Percentiles rank a stretch among this genome's conserved stretches.
These are phyloP conservation scores for Gallinago solitaria DNA, from an alignment of 2,797 vertebrate genomes.

Conservation along the genomic window DNA sequence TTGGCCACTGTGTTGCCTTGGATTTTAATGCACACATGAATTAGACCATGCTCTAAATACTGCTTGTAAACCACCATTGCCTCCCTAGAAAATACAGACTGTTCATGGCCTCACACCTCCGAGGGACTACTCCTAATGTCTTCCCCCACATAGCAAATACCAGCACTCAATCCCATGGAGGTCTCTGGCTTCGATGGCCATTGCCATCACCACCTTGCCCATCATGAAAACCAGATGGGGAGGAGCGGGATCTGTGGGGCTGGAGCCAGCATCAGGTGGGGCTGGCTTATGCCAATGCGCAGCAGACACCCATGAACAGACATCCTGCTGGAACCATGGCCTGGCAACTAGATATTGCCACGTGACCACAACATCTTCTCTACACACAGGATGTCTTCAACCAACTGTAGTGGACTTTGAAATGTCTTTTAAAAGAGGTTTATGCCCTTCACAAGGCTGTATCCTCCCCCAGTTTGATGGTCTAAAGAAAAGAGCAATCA, in stretches of 20 bases:
- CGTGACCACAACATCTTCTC: not conserved
- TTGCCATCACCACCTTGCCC: not conserved
- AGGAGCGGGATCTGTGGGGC: not conserved
- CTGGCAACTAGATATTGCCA: not conserved
- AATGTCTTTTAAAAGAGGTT: not conserved
- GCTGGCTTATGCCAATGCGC: rapidly evolving
- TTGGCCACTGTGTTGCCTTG: not conserved
- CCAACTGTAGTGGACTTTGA: not conserved
- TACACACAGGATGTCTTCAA: not conserved
- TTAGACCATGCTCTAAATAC: not conserved
- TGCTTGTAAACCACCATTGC: not conserved
- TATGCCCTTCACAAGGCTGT: rapidly evolving
- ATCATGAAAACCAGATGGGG: not conserved
- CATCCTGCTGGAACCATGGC: rapidly evolving
- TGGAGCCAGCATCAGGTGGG: not conserved
- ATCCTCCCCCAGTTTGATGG: not conserved
- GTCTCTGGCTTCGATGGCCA: not conserved
- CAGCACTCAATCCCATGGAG: not conserved
- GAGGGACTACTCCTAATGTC: not conserved
- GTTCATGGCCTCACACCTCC: not conserved
- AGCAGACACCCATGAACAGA: not conserved
- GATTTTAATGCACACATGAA: not conserved
- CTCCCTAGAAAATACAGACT: not conserved
- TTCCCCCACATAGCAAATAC: not conserved
- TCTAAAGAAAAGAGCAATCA: not conserved